These are phyloP conservation scores for Mythimna pallens DNA, from an alignment of 2,888 invertebrate genomes.

Conservation along the genomic window DNA sequence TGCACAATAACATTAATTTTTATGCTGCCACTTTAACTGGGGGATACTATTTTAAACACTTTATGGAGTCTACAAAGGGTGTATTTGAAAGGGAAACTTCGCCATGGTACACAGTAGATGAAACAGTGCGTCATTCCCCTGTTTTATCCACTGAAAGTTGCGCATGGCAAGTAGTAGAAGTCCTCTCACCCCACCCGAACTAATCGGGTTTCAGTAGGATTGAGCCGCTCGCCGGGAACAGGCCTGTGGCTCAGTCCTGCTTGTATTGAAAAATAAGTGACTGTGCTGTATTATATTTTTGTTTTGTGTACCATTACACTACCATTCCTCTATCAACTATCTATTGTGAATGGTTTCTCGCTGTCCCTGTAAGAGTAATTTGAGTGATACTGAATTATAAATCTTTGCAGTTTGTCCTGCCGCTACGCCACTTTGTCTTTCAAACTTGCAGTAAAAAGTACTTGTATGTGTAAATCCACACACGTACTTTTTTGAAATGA, in stretches of 20 bases:
- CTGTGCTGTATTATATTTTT: background rate
- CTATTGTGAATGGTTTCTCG: background rate
- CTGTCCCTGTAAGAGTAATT: background rate
- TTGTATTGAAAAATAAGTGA: background rate
- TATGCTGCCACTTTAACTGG: background rate
- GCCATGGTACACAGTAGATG: background rate
- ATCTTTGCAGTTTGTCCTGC: background rate
- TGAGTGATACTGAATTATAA: background rate
- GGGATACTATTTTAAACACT: background rate
- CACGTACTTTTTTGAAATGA: background rate
- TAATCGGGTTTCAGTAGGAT: background rate
- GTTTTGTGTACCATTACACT: constrained; percentile 10
- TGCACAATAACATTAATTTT: background rate
- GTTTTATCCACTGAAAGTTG: constrained; percentile 6
- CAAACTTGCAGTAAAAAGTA: background rate
- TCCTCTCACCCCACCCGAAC: background rate
- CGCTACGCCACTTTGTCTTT: background rate
- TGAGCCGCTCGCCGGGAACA: background rate
- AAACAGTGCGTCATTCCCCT: background rate
- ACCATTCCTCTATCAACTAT: background rate
- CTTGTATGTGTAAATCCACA: background rate
- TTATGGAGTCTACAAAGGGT: background rate
- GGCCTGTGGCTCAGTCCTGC: background rate
- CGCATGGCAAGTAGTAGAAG: constrained; percentile 6
- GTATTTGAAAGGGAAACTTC: background rate